These are phyloP conservation scores for Sparus aurata DNA, from an alignment of 2,797 vertebrate genomes.

Conservation along the genomic window DNA sequence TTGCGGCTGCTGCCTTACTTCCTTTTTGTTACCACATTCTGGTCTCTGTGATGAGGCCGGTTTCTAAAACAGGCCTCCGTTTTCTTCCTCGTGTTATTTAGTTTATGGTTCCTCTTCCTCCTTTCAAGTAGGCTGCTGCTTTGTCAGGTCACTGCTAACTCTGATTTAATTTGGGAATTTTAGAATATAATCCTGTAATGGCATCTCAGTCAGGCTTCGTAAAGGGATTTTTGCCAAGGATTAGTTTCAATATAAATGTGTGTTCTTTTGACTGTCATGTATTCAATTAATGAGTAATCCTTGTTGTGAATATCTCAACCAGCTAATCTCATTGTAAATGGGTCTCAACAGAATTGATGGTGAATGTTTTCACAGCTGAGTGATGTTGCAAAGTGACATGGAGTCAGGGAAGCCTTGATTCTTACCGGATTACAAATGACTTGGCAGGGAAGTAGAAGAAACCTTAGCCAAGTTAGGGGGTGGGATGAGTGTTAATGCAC, in stretches of 20 bases:
- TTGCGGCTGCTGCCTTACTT: slow-evolving; percentile 42
- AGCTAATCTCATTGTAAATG: slow-evolving; percentile 47
- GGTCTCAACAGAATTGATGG: slow-evolving; percentile 22
- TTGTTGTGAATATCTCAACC: slow-evolving; percentile 33
- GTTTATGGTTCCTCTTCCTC: slow-evolving; percentile 52
- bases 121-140: slow-evolving; percentile 8
- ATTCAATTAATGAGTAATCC: slow-evolving; percentile 53
- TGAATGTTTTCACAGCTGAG: slow-evolving; percentile 41
- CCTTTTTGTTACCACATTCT: slow-evolving; percentile 58
- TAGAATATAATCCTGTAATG: slow-evolving; percentile 38
- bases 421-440: slow-evolving; percentile 46
- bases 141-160: slow-evolving; percentile 20
- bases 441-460: slow-evolving; percentile 32
- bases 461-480: neutral
- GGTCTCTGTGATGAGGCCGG: slow-evolving; percentile 35
- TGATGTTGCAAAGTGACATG: slow-evolving; percentile 27
- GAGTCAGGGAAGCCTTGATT: slow-evolving; percentile 30
- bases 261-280: neutral
- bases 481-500: neutral
- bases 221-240: neutral
- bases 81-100: slow-evolving; percentile 38
- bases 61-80: slow-evolving; percentile 37
- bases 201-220: slow-evolving; percentile 16
- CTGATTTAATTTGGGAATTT: slow-evolving; percentile 6
- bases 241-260: slow-evolving; percentile 13